These are phyloP conservation scores for Zaprionus taronus DNA, from an alignment of 1,140 invertebrate genomes.

Conservation along the genomic window DNA sequence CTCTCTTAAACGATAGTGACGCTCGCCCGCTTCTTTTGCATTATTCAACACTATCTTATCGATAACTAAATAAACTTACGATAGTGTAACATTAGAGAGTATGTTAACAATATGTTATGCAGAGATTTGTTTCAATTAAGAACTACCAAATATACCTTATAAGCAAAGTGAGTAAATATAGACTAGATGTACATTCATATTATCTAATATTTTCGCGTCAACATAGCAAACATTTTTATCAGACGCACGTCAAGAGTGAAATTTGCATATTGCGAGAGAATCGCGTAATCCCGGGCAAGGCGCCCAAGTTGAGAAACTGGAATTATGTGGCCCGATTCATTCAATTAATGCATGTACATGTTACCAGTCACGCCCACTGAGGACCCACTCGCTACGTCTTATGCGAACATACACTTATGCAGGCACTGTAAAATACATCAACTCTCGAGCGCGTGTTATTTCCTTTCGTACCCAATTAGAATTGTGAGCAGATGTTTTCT, in stretches of 20 bases:
- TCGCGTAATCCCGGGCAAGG: background rate
- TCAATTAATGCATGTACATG: constrained; percentile 66
- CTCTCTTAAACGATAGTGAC: no score
- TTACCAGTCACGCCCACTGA: constrained; percentile 13
- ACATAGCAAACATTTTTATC: background rate
- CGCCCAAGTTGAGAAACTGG: background rate
- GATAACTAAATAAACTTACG: no score
- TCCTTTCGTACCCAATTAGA: background rate
- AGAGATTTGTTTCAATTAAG: background rate
- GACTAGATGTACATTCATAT: background rate
- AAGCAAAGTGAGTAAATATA: background rate
- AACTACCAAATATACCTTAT: background rate
- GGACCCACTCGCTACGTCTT: constrained; percentile 11
- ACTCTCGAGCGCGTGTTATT: constrained; percentile 10
- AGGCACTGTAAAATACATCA: constrained; percentile 16
- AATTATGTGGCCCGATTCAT: constrained; percentile 44
- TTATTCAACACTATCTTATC: no score
- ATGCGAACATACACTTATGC: constrained; percentile 12
- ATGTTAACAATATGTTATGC: no score
- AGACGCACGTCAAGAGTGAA: constrained; percentile 15
- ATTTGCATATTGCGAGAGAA: constrained; percentile 35
- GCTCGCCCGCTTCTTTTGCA: no score
- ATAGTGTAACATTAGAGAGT: no score
- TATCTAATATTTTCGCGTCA: background rate
- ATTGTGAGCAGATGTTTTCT: background rate